Evolutionary conservation across 92 coral and sea anemone genomes (phyloP).

Genomic region (Paragorgia papillata): DNA sequence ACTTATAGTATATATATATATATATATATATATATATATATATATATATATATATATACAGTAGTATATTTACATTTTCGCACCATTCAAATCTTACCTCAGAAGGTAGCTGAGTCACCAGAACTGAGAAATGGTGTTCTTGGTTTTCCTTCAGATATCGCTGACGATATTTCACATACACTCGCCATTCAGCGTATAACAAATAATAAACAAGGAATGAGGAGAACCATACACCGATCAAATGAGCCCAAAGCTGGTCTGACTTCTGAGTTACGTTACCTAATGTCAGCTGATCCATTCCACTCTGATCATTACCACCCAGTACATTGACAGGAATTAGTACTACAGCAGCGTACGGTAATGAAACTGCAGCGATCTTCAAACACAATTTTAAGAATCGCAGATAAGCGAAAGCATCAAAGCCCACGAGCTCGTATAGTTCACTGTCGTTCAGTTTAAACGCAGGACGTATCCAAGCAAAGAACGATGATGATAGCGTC

Average conservation of each 20-base stretch:
- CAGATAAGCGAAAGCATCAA: conserved; percentile 85
- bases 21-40: too few relatives aligned
- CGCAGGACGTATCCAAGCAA: conserved; percentile 91
- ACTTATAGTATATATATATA: too few relatives aligned
- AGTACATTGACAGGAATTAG: conserved; percentile 78
- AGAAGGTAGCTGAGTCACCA: conserved; percentile 82
- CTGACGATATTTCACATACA: conserved; percentile 80
- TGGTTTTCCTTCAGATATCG: conserved; percentile 67
- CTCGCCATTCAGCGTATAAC: conserved; percentile 84
- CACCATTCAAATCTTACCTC: conserved; percentile 75
- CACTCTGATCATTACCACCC: conserved; percentile 62
- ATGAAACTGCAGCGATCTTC: conserved; percentile 70
- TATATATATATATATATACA: too few relatives aligned
- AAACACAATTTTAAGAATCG: conserved; percentile 79
- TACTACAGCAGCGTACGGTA: conserved; percentile 88
- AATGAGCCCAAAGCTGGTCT: conserved; percentile 86
- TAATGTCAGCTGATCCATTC: conserved; percentile 70
- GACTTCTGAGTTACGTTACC: conserved; percentile 68
- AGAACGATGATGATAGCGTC: conserved; percentile 52
- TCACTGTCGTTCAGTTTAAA: conserved; percentile 78
- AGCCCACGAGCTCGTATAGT: conserved; percentile 82
- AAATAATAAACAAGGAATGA: conserved; percentile 76
- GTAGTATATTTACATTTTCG: too few relatives aligned
- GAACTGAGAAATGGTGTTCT: conserved; percentile 74
- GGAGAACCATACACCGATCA: conserved; percentile 82